Base-by-base conservation (phyloP, 2,113 vertebrate genomes). In the Zeus faber region DNA sequence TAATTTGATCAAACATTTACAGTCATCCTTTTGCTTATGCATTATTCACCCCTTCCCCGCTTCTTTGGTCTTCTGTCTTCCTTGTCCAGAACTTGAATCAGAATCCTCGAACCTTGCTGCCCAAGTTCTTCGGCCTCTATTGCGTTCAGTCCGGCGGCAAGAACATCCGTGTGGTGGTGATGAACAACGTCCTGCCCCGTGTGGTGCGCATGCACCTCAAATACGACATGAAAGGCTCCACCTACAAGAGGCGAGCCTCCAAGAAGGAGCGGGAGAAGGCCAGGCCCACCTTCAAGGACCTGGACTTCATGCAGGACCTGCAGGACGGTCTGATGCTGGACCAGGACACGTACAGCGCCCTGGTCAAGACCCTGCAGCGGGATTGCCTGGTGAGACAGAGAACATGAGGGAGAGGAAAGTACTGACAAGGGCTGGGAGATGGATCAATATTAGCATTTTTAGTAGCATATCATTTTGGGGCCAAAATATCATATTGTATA, bases 91-190 rank as follows among this genome's bases (percentile, higher is more conserved):
- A 99, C 79, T 84, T 99, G 75, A 99, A 99, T 83, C 97, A 98
- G 87, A 99, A 99, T 79, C 96, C 95, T 0, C 91, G 97, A 67
- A 99, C 97, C 0, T 84, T 99, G 77, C 90, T 99, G 77, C 97
- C 97, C 53, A 99, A 99, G 84, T 99, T 99, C 49, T 99, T 97
- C 0, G 97, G 97, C 67, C 92, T 99, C 39, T 99, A 99, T 82
- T 98, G 97, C 0, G 93, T 98, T 74, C 97, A 99, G 55, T 98
- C 97, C 0, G 97, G 96, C 0, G 97, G 97, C 46, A 99, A 99
- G 85, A 99, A 99, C 86, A 99, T 98, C 80, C 94, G 97, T 0
- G 89, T 99, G 70, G 95, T 95, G 1, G 97, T 99, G 44, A 99
- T 99, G 97, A 99, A 99, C 91, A 99, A 99, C 20, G 89, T 99